Conservation (phyloP, 2,113 vertebrate species). For the Melanocharis versteri region DNA sequence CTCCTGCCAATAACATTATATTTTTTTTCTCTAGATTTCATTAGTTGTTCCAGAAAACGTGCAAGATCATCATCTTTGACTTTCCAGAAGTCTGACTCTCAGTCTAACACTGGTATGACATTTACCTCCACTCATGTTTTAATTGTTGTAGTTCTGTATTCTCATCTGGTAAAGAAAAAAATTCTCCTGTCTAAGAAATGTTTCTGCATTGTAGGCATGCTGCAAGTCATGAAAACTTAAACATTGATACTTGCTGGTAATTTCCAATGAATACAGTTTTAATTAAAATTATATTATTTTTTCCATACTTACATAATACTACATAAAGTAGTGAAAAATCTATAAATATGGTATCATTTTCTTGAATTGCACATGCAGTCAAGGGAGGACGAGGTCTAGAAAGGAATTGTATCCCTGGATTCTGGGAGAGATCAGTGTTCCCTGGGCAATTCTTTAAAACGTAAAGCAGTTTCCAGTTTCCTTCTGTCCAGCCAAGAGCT, state of each 20-base stretch:
- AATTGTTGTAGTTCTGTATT: neutral
- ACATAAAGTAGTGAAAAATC: neutral
- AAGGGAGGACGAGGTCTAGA: neutral
- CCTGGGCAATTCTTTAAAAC: neutral
- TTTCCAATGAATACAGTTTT: neutral
- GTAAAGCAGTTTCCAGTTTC: neutral
- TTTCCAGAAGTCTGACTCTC: slow-evolving; percentile 38
- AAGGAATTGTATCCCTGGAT: neutral
- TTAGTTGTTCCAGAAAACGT: slow-evolving; percentile 69
- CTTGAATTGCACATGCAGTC: neutral
- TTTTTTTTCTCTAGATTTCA: slow-evolving; percentile 61
- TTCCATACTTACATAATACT: neutral
- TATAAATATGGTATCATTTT: neutral
- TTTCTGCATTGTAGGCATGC: neutral
- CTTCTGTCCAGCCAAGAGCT: neutral
- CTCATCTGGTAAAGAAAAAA: neutral
- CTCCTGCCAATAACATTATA: neutral
- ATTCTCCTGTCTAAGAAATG: neutral
- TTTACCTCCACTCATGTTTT: neutral
- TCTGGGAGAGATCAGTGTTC: neutral
- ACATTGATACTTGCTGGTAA: neutral
- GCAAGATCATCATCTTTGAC: slow-evolving; percentile 72
- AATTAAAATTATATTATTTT: neutral
- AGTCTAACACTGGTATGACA: slow-evolving; percentile 35
- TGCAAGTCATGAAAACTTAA: neutral